A percentile compares a stretch with the other conserved stretches of the same genome.
phyloP scores from a whole-genome alignment of 2,888 invertebrate genomes.

The Andrena haemorrhoa region DNA sequence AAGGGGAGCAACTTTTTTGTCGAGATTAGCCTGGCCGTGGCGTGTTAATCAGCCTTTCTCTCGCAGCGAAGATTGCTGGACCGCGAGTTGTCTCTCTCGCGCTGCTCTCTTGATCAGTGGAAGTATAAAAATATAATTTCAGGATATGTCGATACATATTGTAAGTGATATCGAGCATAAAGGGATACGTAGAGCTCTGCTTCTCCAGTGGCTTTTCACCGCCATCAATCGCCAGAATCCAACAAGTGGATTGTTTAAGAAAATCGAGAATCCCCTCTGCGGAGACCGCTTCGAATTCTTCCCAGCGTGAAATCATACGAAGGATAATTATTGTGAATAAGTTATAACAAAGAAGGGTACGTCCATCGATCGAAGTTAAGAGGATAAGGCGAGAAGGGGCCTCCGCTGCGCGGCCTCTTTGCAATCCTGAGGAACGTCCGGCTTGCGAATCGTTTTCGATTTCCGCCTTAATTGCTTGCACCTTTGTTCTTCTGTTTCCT shows the following conservation, averaged over 20 bases:
- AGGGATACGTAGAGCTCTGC: conserved; percentile 12
- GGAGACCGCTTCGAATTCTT: background rate
- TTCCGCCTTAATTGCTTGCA: conserved; percentile 58
- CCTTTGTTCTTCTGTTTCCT: conserved; percentile 49
- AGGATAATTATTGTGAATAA: background rate
- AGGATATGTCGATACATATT: conserved; percentile 78
- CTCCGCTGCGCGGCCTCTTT: conserved; percentile 76
- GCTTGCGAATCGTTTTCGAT: conserved; percentile 63
- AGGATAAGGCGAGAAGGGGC: conserved; percentile 77
- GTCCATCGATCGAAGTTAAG: conserved; percentile 52
- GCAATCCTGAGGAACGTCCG: conserved; percentile 70
- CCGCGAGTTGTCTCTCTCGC: background rate
- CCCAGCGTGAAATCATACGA: background rate
- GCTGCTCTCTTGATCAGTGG: conserved; percentile 55
- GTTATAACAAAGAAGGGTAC: background rate
- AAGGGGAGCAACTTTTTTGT: conserved; percentile 30
- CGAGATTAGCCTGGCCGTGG: conserved; percentile 22
- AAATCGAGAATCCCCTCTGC: conserved; percentile 9
- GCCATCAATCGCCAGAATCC: background rate
- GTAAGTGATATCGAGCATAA: conserved; percentile 58
- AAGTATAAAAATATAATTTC: conserved; percentile 82
- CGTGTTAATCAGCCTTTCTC: conserved; percentile 17
- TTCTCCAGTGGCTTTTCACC: background rate
- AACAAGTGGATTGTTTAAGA: background rate
- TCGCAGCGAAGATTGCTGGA: background rate